These are phyloP conservation scores for Stictocephala bisonia DNA, from an alignment of 2,888 invertebrate genomes.

Conservation along the genomic window DNA sequence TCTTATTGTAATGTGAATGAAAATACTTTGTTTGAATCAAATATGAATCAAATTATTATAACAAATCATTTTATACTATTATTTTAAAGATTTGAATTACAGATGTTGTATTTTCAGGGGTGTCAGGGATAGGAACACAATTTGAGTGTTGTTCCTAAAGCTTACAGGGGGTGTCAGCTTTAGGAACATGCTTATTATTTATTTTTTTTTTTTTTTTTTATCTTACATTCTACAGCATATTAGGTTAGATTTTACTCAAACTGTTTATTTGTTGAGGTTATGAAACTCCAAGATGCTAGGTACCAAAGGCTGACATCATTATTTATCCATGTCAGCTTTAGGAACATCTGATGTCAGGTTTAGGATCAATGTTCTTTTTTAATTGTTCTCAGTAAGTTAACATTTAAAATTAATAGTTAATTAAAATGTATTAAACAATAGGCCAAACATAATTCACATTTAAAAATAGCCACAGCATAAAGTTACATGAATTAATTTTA, in stretches of 20 bases:
- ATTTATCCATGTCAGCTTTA: conserved; percentile 6
- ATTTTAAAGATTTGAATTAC: neutral
- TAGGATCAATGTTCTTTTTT: neutral
- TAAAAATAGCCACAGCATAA: no score
- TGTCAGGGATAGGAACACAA: neutral
- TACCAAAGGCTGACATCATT: conserved; percentile 9
- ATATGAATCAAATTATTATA: neutral
- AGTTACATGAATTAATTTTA: neutral
- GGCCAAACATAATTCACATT: no score
- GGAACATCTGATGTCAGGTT: conserved; percentile 3
- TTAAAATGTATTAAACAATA: neutral
- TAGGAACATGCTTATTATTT: neutral
- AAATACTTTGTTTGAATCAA: neutral
- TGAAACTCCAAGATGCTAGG: neutral
- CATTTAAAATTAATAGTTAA: neutral
- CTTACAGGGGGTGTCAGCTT: conserved; percentile 9
- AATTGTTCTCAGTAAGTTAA: neutral
- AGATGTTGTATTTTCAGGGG: neutral
- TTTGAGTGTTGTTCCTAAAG: neutral
- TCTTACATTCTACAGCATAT: no score
- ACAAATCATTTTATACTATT: neutral
- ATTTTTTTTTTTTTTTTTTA: neutral
- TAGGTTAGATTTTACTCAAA: neutral
- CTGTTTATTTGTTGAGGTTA: neutral
- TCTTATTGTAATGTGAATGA: neutral